Percentiles rank a stretch among this genome's conserved stretches.
Conservation (phyloP, 2,113 vertebrate genomes). For the Bubalus kerabau region DNA sequence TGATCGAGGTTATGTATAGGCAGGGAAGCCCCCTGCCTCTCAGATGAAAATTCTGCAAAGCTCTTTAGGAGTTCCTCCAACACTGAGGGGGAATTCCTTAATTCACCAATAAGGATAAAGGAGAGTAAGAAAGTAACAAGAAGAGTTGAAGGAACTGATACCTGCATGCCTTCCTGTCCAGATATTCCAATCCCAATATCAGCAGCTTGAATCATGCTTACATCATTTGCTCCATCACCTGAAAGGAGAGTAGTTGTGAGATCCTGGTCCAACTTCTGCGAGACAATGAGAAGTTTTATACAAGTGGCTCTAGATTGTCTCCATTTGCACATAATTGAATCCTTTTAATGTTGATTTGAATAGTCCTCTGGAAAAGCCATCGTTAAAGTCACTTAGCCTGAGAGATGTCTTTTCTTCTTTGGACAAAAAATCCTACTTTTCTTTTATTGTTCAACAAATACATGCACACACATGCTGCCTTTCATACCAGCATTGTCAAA, state of each 20-base stretch:
- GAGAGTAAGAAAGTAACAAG: not conserved
- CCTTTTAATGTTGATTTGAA: not conserved
- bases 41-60: not conserved
- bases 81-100: not conserved
- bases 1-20: not conserved
- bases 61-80: not conserved
- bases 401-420: not conserved
- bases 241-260: conserved; percentile 1
- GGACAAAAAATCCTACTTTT: not conserved
- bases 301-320: not conserved
- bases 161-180: conserved; percentile 98
- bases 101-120: not conserved
- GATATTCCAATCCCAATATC: conserved; percentile 94
- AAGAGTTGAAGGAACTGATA: conserved; percentile 50
- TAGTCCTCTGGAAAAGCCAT: not conserved
- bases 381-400: not conserved
- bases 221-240: conserved; percentile 97
- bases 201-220: conserved; percentile 97
- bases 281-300: not conserved
- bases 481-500: not conserved
- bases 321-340: not conserved
- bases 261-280: not conserved
- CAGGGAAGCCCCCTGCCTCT: not conserved
- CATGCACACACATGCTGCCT: not conserved
- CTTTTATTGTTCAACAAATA: not conserved